Conservation (phyloP, 2,113 vertebrate species). For the Boulengeromyrus knoepffleri region DNA sequence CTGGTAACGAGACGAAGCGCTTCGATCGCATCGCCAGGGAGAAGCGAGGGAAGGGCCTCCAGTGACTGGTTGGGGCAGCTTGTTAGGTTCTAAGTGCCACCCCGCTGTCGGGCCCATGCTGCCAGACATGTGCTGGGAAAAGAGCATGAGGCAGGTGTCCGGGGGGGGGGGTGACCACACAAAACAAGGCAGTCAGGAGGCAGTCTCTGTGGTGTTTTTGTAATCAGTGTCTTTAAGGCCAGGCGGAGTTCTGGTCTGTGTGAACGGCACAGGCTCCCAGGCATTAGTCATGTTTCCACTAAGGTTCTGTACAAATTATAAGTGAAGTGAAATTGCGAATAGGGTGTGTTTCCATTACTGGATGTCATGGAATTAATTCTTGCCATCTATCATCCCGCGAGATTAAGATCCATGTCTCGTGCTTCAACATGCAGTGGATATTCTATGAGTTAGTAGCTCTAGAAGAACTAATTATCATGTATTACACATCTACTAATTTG, state of each 20-base stretch:
- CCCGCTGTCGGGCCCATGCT: not conserved
- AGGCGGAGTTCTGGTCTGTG: not conserved
- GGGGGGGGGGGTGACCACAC: not conserved
- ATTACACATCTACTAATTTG: not conserved
- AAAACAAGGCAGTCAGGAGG: not conserved
- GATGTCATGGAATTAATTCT: not conserved
- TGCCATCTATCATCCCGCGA: not conserved
- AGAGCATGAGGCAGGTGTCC: not conserved
- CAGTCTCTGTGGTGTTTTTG: not conserved
- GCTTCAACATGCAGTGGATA: not conserved
- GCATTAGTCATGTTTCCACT: not conserved
- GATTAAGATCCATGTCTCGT: not conserved
- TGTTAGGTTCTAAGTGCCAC: not conserved
- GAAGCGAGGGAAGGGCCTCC: not conserved
- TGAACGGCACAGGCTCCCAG: not conserved
- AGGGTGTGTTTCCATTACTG: not conserved
- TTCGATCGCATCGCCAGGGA: not conserved
- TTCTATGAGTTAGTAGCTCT: not conserved
- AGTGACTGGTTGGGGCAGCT: not conserved
- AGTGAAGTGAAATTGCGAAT: not conserved
- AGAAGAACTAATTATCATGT: not conserved
- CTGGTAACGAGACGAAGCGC: conserved; percentile 6
- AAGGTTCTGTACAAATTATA: not conserved
- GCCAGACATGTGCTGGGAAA: not conserved
- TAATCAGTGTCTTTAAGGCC: not conserved